Evolutionary conservation across 2,113 vertebrate species (phyloP).

Genomic region (Ageneiosus marmoratus): DNA sequence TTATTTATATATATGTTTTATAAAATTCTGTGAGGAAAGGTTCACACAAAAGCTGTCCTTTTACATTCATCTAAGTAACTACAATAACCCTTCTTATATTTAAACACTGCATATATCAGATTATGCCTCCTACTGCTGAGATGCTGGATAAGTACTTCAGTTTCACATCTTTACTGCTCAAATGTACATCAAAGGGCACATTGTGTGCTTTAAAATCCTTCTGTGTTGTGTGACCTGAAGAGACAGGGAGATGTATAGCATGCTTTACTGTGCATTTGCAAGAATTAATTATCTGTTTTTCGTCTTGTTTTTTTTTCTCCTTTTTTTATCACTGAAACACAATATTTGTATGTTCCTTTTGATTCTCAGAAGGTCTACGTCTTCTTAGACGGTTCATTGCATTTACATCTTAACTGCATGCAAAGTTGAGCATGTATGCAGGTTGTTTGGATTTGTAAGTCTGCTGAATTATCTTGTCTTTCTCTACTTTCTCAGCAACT

Average conservation of each 20-base stretch:
- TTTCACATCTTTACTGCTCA: slow-evolving; percentile 1
- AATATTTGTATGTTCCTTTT: background rate
- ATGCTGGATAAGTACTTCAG: background rate
- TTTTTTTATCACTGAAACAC: background rate
- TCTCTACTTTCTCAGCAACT: slow-evolving; percentile 86
- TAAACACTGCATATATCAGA: background rate
- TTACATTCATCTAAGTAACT: background rate
- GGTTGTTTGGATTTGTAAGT: slow-evolving; percentile 21
- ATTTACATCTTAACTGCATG: background rate
- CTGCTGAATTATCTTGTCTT: slow-evolving; percentile 45
- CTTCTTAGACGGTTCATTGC: background rate
- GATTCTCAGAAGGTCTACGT: background rate
- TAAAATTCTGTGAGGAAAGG: no score
- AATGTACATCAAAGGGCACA: background rate
- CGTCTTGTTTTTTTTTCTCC: background rate
- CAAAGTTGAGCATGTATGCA: background rate
- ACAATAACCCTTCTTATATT: background rate
- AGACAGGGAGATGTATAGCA: background rate
- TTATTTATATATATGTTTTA: no score
- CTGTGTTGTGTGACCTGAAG: background rate
- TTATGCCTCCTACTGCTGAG: background rate
- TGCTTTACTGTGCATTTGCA: background rate
- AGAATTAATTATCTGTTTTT: background rate
- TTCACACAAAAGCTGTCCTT: no score
- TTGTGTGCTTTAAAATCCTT: background rate